Base-by-base conservation (phyloP, 2,113 vertebrate genomes). In the Epinephelus moara region DNA sequence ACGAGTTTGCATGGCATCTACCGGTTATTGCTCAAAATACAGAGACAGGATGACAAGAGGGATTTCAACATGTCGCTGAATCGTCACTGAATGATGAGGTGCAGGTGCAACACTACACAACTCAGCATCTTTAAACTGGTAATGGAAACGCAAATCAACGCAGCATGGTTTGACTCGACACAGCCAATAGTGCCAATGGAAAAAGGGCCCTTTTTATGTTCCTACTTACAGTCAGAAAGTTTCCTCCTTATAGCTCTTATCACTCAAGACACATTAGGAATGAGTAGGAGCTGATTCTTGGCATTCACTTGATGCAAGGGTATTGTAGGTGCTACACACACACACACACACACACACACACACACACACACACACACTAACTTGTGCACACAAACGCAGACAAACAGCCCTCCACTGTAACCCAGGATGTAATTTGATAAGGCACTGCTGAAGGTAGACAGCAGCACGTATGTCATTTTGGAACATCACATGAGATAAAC, bases 381-480 rank as follows among this genome's bases (percentile, higher is more conserved):
- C 30, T 3, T 47, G 63, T 15, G n/a, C 50, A 33, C 17, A 25
- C 69, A 63, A 21, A 59, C 50, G 53, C 42, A 64, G 23, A 79
- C 49, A 60, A 70, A 86, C 59, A 82, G 33, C 25, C 45, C 47
- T 33, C 63, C 63, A 66, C 59, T 66, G 84, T 80, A 89, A 88
- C 49, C 62, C 53, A 52, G 64, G 45, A 40, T 62, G 86, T 88
- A 92, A 90, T 87, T 80, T 61, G 78, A 94, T 93, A 79, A 88
- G 89, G 69, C 18, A 70, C 56, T 21, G 52, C 63, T 45, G 45
- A 83, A 80, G 74, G 80, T 60, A 74, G 82, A 75, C 70, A 69
- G 85, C 90, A 82, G 90, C 90, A 90, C 9, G 89, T 62, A 81
- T 71, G 88, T 93, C 75, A 92, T 95, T 94, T 94, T 84, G n/a